Conservation (phyloP, 2,797 vertebrate genomes). For the Sebastes matsubarae region DNA sequence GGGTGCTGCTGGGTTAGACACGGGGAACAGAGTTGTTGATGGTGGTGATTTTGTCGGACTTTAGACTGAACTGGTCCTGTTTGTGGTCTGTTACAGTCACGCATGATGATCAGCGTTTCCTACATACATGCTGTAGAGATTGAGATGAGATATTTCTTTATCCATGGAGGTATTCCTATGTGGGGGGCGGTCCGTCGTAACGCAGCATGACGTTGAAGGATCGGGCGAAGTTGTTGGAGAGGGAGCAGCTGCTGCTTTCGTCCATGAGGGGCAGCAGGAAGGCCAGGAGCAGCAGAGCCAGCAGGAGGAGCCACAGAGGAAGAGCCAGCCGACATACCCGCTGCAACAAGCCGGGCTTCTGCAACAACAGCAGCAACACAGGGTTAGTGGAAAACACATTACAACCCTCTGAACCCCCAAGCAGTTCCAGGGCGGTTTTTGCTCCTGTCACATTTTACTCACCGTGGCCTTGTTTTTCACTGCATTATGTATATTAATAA, state of each 20-base stretch:
- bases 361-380: slow-evolving; percentile 47
- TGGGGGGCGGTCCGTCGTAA: slow-evolving; percentile 90
- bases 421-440: no score
- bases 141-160: neutral
- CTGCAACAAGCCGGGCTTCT: slow-evolving; percentile 75
- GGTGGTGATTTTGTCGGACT: no score
- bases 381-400: no score
- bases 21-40: no score
- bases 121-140: neutral
- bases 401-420: no score
- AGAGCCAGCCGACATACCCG: slow-evolving; percentile 88
- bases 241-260: slow-evolving; percentile 85
- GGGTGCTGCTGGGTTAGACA: no score
- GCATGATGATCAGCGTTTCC: neutral
- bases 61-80: neutral
- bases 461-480: no score
- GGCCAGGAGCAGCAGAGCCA: slow-evolving; percentile 88
- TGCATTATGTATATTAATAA: no score
- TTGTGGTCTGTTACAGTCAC: neutral
- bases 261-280: slow-evolving; percentile 89
- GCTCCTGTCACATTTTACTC: no score
- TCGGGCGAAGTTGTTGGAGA: slow-evolving; percentile 93
- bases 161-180: slow-evolving; percentile 66
- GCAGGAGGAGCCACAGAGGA: slow-evolving; percentile 87
- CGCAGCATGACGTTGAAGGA: slow-evolving; percentile 94